Conservation (phyloP, 2,113 vertebrate genomes). For the Circaetus gallicus region DNA sequence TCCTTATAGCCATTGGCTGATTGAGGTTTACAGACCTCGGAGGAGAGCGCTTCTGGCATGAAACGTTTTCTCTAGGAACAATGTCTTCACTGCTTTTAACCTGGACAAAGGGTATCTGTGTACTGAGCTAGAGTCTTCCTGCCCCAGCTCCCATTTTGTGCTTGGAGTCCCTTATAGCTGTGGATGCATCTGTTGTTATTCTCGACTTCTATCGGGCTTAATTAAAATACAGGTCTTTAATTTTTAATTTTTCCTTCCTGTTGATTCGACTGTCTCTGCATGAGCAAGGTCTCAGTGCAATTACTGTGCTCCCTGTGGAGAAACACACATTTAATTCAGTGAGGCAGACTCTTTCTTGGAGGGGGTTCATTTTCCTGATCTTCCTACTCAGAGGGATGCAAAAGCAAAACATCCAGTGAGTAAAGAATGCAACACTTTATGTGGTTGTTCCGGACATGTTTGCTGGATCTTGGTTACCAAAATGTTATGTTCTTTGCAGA, state of each 20-base stretch:
- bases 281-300: not conserved
- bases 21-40: not conserved
- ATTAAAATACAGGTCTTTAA: conserved; percentile 59
- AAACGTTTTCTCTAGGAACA: not conserved
- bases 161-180: not conserved
- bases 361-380: conserved; percentile 29
- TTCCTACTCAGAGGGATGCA: not conserved
- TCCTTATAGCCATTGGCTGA: not conserved
- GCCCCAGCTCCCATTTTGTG: not conserved
- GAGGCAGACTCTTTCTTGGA: not conserved
- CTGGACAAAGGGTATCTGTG: not conserved
- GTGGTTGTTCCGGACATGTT: not conserved
- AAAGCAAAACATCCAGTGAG: not conserved
- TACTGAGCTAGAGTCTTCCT: not conserved
- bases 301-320: conserved; percentile 50
- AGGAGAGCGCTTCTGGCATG: not conserved
- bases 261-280: not conserved
- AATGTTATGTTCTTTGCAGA: not conserved
- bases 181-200: not conserved
- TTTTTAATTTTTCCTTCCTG: conserved; percentile 62
- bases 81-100: not conserved
- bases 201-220: not conserved
- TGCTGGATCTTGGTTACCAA: not conserved
- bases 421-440: not conserved
- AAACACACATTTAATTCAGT: conserved; percentile 22